Conservation (phyloP, 2,797 vertebrate genomes). For the Lithobates sylvaticus region DNA sequence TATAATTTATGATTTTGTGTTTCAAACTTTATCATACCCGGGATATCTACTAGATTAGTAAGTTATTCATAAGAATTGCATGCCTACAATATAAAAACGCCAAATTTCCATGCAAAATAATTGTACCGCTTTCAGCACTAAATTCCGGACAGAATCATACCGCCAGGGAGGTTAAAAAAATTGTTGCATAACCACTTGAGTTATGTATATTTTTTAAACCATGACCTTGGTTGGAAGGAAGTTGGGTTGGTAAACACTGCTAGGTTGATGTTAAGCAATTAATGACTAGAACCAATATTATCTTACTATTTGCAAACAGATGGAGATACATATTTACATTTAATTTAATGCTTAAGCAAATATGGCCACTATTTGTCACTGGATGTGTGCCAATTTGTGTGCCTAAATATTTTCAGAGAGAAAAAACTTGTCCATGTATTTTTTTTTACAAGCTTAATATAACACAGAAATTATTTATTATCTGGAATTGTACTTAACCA, state of each 20-base stretch:
- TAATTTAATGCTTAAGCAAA: background rate
- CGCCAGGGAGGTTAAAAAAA: too few species aligned
- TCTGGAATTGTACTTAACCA: background rate
- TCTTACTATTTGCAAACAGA: background rate
- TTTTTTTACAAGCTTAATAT: background rate
- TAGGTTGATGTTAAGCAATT: background rate
- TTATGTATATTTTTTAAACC: background rate
- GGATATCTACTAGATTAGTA: too few species aligned
- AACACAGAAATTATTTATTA: background rate
- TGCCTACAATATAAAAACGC: too few species aligned
- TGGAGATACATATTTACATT: slow-evolving; percentile 1
- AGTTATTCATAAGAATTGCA: too few species aligned
- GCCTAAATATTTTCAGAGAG: background rate
- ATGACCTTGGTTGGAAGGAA: background rate
- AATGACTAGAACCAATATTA: background rate
- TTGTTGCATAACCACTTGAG: too few species aligned
- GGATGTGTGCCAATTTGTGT: background rate
- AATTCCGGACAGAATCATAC: too few species aligned
- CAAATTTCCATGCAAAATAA: too few species aligned
- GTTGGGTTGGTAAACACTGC: background rate
- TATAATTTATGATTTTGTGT: too few species aligned
- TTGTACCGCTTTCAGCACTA: too few species aligned
- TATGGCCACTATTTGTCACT: background rate
- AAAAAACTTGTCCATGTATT: background rate
- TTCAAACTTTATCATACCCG: too few species aligned